Conservation (phyloP, 2,888 invertebrate species). For the Dendrolimus houi region DNA sequence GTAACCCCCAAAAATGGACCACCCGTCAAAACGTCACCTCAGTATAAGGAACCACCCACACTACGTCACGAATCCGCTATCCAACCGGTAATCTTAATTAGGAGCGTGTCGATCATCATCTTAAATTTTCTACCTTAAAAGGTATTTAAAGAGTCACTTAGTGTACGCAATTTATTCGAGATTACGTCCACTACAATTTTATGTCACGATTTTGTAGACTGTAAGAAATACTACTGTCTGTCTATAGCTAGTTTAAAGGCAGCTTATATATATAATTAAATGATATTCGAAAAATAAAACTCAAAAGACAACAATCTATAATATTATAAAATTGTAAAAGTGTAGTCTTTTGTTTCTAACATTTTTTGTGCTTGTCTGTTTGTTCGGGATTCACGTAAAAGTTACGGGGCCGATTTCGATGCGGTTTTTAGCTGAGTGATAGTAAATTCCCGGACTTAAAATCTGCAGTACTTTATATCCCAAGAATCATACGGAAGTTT, state of each 20-base stretch:
- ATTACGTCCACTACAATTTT: constrained; percentile 55
- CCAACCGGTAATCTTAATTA: constrained; percentile 65
- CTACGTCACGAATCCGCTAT: constrained; percentile 63
- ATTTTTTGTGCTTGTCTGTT: no score
- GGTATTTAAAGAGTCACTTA: constrained; percentile 72
- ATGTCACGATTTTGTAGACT: constrained; percentile 55
- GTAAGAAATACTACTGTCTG: constrained; percentile 59
- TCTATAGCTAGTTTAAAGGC: constrained; percentile 26
- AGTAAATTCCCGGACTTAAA: no score
- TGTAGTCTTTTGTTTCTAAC: no score
- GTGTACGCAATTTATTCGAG: constrained; percentile 70
- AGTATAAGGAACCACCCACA: constrained; percentile 72
- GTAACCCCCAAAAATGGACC: constrained; percentile 45
- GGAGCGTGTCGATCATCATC: constrained; percentile 74
- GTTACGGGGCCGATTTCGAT: no score
- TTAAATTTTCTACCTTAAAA: constrained; percentile 72
- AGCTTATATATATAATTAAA: constrained; percentile 4
- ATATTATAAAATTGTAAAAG: no score
- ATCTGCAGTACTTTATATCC: no score
- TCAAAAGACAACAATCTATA: no score
- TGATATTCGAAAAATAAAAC: no score
- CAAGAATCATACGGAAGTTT: no score
- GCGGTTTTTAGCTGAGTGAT: no score
- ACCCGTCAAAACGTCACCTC: constrained; percentile 43
- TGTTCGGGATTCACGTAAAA: no score